Conservation (phyloP, 2,113 vertebrate species). For the Coturnix japonica region DNA sequence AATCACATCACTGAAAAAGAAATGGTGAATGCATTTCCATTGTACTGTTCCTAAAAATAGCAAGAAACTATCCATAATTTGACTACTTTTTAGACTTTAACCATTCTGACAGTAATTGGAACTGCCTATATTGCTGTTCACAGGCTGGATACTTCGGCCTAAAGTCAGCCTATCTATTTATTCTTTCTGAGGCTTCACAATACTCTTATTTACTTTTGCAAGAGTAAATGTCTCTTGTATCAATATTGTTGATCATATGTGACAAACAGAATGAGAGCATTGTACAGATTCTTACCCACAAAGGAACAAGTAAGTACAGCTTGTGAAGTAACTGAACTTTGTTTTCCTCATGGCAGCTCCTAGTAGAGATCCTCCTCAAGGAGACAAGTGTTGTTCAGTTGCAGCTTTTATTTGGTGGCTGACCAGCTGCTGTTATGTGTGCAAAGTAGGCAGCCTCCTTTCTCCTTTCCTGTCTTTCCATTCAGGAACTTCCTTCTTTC, state of each 20-base stretch:
- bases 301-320: slow-evolving; percentile 8
- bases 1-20: slow-evolving; percentile 8
- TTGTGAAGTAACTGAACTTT: slow-evolving; percentile 1
- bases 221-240: not conserved
- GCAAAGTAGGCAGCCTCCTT: slow-evolving; percentile 12
- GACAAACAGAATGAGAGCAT: not conserved
- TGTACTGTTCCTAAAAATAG: slow-evolving; percentile 24
- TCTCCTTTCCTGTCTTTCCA: slow-evolving; percentile 4
- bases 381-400: slow-evolving; percentile 27
- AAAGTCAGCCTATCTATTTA: not conserved
- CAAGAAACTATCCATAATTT: slow-evolving; percentile 7
- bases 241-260: not conserved
- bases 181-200: not conserved
- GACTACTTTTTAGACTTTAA: not conserved
- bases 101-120: not conserved
- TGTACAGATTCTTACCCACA: not conserved
- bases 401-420: slow-evolving; percentile 36
- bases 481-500: slow-evolving; percentile 32
- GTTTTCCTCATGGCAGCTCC: not conserved
- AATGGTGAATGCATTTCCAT: slow-evolving; percentile 2
- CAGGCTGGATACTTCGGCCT: not conserved
- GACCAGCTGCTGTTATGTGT: slow-evolving; percentile 30
- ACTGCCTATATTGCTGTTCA: not conserved
- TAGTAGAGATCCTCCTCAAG: not conserved
- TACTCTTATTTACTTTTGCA: not conserved